Conservation (phyloP, 1,140 invertebrate species). For the Sitophilus oryzae region DNA sequence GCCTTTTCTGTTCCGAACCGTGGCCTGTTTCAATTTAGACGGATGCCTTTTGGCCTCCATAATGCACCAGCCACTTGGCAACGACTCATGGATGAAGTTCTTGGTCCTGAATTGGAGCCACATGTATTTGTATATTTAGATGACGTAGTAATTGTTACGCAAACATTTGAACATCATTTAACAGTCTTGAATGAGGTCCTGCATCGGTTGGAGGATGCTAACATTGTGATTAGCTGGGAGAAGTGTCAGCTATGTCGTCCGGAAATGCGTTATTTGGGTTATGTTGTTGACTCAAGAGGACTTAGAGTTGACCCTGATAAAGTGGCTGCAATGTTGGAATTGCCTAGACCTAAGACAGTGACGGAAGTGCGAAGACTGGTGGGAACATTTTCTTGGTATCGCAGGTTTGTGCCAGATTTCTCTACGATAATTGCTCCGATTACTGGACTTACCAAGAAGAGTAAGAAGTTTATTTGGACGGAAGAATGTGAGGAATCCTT, state of each 20-base stretch:
- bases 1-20: constrained; percentile 40
- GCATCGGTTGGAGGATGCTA: constrained; percentile 9
- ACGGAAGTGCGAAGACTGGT: constrained; percentile 39
- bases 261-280: constrained; percentile 37
- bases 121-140: constrained; percentile 33
- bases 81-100: constrained; percentile 26
- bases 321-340: constrained; percentile 33
- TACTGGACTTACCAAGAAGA: constrained; percentile 14
- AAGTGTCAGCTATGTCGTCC: constrained; percentile 28
- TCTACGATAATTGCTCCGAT: constrained; percentile 39
- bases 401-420: constrained; percentile 46
- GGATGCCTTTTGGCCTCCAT: constrained; percentile 34
- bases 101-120: constrained; percentile 21
- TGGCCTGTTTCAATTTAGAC: constrained; percentile 37
- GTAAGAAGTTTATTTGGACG: constrained; percentile 2
- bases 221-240: constrained; percentile 5
- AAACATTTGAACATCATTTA: constrained; percentile 9
- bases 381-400: constrained; percentile 45
- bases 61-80: constrained; percentile 43
- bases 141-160: constrained; percentile 14
- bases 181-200: constrained; percentile 5
- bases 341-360: constrained; percentile 27
- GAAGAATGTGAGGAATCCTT: neutral
- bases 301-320: constrained; percentile 30
- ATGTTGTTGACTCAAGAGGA: constrained; percentile 17